These are phyloP conservation scores for Meghimatium bilineatum DNA, from an alignment of 2,888 invertebrate genomes.

Conservation along the genomic window DNA sequence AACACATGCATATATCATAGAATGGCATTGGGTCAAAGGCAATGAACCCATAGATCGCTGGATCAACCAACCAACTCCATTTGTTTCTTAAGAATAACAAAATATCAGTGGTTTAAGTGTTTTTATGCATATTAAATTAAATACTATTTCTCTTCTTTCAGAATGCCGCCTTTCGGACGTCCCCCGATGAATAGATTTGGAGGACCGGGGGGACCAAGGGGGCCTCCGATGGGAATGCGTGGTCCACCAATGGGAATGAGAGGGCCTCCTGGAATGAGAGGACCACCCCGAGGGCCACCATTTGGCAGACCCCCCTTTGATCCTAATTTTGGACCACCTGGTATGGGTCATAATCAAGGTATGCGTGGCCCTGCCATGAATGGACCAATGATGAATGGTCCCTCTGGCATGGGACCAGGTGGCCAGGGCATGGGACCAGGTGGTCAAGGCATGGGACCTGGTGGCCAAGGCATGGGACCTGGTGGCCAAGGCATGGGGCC, in stretches of 20 bases:
- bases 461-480: constrained; percentile 18
- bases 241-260: constrained; percentile 51
- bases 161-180: constrained; percentile 47
- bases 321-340: constrained; percentile 80
- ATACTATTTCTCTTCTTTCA: constrained; percentile 4
- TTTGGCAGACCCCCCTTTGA: constrained; percentile 47
- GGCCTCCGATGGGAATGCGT: constrained; percentile 34
- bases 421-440: constrained; percentile 66
- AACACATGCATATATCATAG: too few relatives aligned
- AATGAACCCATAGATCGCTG: too few relatives aligned
- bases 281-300: constrained; percentile 47
- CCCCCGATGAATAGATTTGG: constrained; percentile 48
- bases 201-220: constrained; percentile 35
- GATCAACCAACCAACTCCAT: too few relatives aligned
- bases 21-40: too few relatives aligned
- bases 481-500: constrained; percentile 28
- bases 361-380: constrained; percentile 73
- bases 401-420: constrained; percentile 66
- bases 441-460: constrained; percentile 5
- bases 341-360: constrained; percentile 65
- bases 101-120: too few relatives aligned
- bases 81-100: too few relatives aligned
- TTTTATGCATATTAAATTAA: too few relatives aligned
- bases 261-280: constrained; percentile 48
- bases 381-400: constrained; percentile 53